These are phyloP conservation scores for Polyergus mexicanus DNA, from an alignment of 1,140 invertebrate genomes.

Conservation along the genomic window DNA sequence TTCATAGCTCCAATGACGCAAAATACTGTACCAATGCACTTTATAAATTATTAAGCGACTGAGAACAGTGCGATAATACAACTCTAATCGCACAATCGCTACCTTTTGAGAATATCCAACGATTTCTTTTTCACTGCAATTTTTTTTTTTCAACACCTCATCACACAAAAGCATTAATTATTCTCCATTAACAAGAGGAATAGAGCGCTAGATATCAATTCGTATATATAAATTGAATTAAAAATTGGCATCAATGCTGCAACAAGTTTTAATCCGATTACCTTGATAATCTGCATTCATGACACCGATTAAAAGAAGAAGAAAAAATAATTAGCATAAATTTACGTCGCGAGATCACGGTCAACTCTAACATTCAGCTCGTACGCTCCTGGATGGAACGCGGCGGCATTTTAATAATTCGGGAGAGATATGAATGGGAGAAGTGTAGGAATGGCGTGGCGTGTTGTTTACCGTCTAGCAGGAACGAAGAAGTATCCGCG, in stretches of 20 bases:
- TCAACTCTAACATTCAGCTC: background rate
- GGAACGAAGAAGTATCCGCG: conserved; percentile 75
- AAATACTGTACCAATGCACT: background rate
- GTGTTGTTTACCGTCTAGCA: conserved; percentile 81
- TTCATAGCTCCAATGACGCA: conserved; percentile 22
- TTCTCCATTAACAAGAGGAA: no score
- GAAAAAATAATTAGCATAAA: background rate
- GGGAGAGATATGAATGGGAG: conserved; percentile 81
- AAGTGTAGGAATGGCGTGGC: conserved; percentile 72
- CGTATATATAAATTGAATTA: background rate
- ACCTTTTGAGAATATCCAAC: background rate
- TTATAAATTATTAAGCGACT: conserved; percentile 20
- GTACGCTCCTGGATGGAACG: conserved; percentile 47
- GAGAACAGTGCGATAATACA: background rate
- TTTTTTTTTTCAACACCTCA: no score
- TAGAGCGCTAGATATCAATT: no score
- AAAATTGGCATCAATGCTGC: background rate
- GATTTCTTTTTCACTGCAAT: background rate
- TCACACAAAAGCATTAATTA: no score
- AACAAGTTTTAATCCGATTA: background rate
- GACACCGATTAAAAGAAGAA: background rate
- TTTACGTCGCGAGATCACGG: background rate
- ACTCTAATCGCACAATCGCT: background rate
- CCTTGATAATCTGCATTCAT: background rate
- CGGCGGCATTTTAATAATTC: conserved; percentile 76